phyloP scores from a whole-genome alignment of 2,113 vertebrate genomes.

The Stomatorhinus ivindoensis region DNA sequence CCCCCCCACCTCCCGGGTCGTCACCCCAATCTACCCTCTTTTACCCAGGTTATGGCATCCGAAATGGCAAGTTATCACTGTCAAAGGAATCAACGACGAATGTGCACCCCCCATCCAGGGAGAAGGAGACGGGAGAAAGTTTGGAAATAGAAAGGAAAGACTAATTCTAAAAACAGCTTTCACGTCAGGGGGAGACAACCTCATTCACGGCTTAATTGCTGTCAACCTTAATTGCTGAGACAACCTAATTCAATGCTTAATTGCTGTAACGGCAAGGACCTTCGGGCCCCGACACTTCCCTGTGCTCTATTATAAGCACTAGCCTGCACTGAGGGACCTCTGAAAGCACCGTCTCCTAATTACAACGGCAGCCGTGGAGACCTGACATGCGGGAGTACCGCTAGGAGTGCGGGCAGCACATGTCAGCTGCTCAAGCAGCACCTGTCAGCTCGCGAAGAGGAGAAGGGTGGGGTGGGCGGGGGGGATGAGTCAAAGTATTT shows the following conservation, averaged over 20 bases:
- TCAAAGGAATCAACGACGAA: neutral
- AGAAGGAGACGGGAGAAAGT: neutral
- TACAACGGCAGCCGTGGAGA: neutral
- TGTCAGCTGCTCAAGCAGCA: neutral
- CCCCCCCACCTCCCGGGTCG: neutral
- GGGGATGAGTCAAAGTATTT: neutral
- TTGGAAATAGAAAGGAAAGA: neutral
- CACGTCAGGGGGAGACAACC: constrained; percentile 4
- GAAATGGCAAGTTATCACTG: neutral
- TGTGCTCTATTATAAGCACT: neutral
- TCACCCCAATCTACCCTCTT: neutral
- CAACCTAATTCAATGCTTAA: constrained; percentile 11
- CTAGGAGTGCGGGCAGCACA: neutral
- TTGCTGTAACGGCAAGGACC: neutral
- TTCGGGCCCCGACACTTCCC: neutral
- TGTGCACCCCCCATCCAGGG: neutral
- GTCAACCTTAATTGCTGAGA: constrained; percentile 14
- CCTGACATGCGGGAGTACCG: neutral
- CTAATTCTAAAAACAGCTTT: neutral
- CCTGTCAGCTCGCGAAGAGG: neutral
- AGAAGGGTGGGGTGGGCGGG: neutral
- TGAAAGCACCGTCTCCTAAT: neutral
- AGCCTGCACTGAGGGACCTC: neutral
- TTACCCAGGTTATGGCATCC: neutral
- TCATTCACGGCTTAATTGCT: neutral